Evolutionary conservation across 2,113 vertebrate species (phyloP).

Genomic region (Stegostoma tigrinum): DNA sequence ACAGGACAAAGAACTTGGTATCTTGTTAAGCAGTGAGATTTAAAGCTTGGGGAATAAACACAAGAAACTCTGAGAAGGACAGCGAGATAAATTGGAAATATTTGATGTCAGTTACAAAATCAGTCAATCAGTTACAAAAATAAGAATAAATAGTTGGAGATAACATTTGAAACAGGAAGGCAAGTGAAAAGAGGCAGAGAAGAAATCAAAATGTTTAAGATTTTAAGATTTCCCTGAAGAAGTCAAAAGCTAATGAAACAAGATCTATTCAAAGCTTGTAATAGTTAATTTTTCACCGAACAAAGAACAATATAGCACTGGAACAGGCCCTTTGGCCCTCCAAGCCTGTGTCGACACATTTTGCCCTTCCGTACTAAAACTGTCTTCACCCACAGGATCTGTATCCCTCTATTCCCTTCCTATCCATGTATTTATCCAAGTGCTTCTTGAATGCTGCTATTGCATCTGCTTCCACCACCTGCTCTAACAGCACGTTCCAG

Average conservation of each 20-base stretch:
- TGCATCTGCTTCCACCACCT: no score
- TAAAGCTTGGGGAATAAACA: background rate
- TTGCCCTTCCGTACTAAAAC: no score
- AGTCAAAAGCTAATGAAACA: background rate
- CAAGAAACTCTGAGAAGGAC: background rate
- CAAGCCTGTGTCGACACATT: no score
- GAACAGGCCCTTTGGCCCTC: no score
- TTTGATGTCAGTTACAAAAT: background rate
- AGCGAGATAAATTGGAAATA: background rate
- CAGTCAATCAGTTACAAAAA: background rate
- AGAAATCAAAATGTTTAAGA: background rate
- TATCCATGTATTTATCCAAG: no score
- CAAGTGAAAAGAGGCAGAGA: background rate
- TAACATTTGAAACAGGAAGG: background rate
- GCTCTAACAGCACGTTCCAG: no score
- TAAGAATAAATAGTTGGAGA: background rate
- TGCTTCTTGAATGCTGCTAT: no score
- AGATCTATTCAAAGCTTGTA: background rate
- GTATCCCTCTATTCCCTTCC: no score
- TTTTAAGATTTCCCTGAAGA: background rate
- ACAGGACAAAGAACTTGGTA: background rate
- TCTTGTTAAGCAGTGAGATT: background rate
- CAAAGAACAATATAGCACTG: no score
- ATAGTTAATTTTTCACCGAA: background rate
- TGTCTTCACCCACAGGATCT: no score